Conservation (phyloP, 2,888 invertebrate genomes). For the Hyposoter didymator region DNA sequence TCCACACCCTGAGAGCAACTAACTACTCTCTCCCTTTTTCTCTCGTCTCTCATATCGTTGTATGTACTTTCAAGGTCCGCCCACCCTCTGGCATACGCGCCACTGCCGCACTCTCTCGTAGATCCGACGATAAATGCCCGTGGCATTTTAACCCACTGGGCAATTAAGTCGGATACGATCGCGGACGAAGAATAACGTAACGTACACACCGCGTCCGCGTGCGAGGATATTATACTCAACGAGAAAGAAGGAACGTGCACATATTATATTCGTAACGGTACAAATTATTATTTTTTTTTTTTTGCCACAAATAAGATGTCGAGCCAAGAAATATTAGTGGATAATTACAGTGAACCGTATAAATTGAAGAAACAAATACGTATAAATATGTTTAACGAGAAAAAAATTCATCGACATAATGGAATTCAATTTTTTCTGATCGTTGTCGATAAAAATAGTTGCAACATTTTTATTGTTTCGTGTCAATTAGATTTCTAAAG, state of each 20-base stretch:
- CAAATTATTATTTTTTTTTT: neutral
- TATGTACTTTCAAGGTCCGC: conserved; percentile 61
- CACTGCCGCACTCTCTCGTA: conserved; percentile 74
- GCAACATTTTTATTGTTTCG: too few relatives aligned
- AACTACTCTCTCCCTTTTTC: conserved; percentile 9
- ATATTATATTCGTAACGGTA: neutral
- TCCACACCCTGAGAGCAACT: conserved; percentile 3
- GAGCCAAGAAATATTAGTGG: neutral
- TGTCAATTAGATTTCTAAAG: neutral
- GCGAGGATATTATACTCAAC: neutral
- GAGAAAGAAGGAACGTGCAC: neutral
- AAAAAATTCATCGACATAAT: neutral
- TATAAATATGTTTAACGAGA: neutral
- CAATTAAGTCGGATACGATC: conserved; percentile 82
- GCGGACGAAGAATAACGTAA: conserved; percentile 80
- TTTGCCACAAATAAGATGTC: neutral
- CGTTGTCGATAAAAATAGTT: neutral
- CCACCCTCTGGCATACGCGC: conserved; percentile 53
- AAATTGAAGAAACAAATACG: neutral
- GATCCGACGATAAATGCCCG: conserved; percentile 80
- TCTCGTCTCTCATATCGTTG: conserved; percentile 58
- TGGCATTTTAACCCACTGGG: conserved; percentile 82
- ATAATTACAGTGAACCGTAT: neutral
- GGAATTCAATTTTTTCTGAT: neutral
- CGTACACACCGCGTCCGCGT: conserved; percentile 54